Conservation (phyloP, 2,888 invertebrate species). For the Drosophila multiciliata region DNA sequence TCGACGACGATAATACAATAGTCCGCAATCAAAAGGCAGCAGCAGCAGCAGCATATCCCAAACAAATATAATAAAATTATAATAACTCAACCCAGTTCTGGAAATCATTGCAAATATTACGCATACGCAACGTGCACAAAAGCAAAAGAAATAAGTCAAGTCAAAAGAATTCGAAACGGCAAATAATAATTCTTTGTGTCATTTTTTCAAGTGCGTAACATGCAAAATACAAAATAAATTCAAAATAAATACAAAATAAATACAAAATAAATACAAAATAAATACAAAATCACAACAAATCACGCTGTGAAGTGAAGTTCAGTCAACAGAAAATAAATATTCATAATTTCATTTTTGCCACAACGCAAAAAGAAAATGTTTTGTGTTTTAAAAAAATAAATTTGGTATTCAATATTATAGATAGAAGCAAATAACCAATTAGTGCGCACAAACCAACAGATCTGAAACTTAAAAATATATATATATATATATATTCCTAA, state of each 20-base stretch:
- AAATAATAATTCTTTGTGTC: slow-evolving; percentile 55
- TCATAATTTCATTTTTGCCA: slow-evolving; percentile 33
- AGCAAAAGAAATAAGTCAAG: slow-evolving; percentile 17
- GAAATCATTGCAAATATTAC: slow-evolving; percentile 61
- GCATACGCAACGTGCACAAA: slow-evolving; percentile 65
- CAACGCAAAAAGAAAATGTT: slow-evolving; percentile 55
- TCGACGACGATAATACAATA: slow-evolving; percentile 72
- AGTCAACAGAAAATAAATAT: slow-evolving; percentile 26
- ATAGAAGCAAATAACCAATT: slow-evolving; percentile 38
- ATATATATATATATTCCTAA: slow-evolving; percentile 6
- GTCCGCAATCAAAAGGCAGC: slow-evolving; percentile 50
- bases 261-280: slow-evolving; percentile 17
- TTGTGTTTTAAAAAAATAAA: slow-evolving; percentile 46
- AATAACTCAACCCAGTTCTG: slow-evolving; percentile 15
- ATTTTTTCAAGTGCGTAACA: slow-evolving; percentile 64
- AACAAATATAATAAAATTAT: slow-evolving; percentile 6
- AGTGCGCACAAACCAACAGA: slow-evolving; percentile 20
- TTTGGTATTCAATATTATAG: slow-evolving; percentile 43
- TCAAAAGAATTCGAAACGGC: slow-evolving; percentile 32
- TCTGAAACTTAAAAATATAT: slow-evolving; percentile 10
- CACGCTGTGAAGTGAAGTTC: slow-evolving; percentile 66
- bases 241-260: slow-evolving; percentile 16
- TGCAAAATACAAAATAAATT: slow-evolving; percentile 14
- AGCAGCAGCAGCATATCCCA: slow-evolving; percentile 1
- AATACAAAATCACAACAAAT: slow-evolving; percentile 22